phyloP scores from a whole-genome alignment of 2,797 vertebrate species.

The Coilia nasus region DNA sequence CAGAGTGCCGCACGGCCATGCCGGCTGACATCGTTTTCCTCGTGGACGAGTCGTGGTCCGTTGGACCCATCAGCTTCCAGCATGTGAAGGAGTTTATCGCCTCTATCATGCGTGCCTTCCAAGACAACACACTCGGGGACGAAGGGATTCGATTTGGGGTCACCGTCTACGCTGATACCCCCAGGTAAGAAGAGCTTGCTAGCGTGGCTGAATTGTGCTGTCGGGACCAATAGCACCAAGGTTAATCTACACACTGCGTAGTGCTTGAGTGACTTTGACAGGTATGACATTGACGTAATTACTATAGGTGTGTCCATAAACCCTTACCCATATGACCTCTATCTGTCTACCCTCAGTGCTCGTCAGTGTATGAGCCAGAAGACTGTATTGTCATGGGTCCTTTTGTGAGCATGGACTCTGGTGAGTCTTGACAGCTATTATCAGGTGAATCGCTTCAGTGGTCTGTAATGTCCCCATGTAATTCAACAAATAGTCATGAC shows the following conservation, averaged over 20 bases:
- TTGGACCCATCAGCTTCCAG: slow-evolving; percentile 71
- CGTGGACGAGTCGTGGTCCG: slow-evolving; percentile 79
- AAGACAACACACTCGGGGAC: slow-evolving; percentile 62
- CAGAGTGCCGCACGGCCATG: slow-evolving; percentile 81
- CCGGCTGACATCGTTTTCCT: slow-evolving; percentile 84
- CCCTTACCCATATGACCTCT: slow-evolving; percentile 2
- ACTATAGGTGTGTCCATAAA: not conserved
- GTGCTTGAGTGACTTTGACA: not conserved
- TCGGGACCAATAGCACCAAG: not conserved
- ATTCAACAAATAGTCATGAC: no score
- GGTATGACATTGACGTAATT: not conserved
- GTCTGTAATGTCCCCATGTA: no score
- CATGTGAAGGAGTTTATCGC: slow-evolving; percentile 79
- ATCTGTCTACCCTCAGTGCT: not conserved
- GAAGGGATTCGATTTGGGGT: slow-evolving; percentile 85
- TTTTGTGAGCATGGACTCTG: not conserved
- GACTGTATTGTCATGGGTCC: not conserved
- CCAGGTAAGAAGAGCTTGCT: slow-evolving; percentile 71
- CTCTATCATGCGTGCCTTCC: slow-evolving; percentile 73
- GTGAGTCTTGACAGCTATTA: not conserved
- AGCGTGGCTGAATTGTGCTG: not conserved
- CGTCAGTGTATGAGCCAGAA: not conserved
- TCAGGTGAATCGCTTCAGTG: not conserved
- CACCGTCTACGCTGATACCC: slow-evolving; percentile 77
- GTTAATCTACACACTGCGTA: not conserved